phyloP scores from a whole-genome alignment of 1,140 invertebrate genomes.

The Euborellia annulipes region DNA sequence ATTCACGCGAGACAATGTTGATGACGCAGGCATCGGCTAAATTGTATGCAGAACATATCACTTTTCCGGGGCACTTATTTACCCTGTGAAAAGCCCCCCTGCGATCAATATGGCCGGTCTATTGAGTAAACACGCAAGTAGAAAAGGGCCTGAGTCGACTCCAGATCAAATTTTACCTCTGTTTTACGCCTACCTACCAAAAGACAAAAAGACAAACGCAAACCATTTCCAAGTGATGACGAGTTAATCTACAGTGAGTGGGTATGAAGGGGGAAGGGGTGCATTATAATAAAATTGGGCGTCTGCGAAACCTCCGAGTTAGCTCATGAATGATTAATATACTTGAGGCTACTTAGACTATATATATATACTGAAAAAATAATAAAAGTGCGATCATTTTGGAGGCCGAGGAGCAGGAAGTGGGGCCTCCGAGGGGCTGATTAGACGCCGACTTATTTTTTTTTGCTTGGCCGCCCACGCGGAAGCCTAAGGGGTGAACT shows the following conservation, averaged over 20 bases:
- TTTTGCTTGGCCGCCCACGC: too few relatives aligned
- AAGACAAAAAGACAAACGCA: too few relatives aligned
- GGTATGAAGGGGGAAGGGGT: too few relatives aligned
- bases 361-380: neutral
- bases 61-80: constrained; percentile 15
- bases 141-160: neutral
- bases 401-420: too few relatives aligned
- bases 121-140: constrained; percentile 9
- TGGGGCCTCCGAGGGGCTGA: too few relatives aligned
- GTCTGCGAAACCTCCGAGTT: too few relatives aligned
- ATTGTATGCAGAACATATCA: constrained; percentile 16
- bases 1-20: constrained; percentile 13
- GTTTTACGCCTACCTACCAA: too few relatives aligned
- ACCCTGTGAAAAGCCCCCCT: constrained; percentile 11
- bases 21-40: constrained; percentile 14
- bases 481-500: neutral
- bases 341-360: constrained; percentile 1
- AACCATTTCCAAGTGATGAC: too few relatives aligned
- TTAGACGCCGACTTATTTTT: too few relatives aligned
- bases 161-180: constrained; percentile 6
- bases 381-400: constrained; percentile 1
- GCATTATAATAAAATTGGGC: too few relatives aligned
- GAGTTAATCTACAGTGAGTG: too few relatives aligned
- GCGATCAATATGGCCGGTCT: constrained; percentile 9
- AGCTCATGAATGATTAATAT: constrained; percentile 13